These are phyloP conservation scores for Pterocles burchelli DNA, from an alignment of 2,113 vertebrate species.

Conservation along the genomic window DNA sequence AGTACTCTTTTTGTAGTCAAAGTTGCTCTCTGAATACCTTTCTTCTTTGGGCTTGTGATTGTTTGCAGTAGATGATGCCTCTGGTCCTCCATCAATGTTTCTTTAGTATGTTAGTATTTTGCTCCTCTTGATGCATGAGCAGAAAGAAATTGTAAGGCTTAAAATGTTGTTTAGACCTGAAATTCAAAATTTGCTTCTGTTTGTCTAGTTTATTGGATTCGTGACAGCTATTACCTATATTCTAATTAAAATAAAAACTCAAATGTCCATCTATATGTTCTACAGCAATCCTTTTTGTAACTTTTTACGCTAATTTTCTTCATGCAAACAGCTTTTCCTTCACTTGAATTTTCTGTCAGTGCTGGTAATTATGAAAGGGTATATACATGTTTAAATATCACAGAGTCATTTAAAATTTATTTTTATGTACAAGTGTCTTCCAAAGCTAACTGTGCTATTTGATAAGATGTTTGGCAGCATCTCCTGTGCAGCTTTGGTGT, in stretches of 20 bases:
- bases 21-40: not conserved
- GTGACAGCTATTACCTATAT: not conserved
- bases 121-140: not conserved
- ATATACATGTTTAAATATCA: not conserved
- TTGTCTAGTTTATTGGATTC: not conserved
- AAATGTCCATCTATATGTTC: not conserved
- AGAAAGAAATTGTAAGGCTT: not conserved
- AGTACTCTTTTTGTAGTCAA: not conserved
- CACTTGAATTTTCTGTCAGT: not conserved
- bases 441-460: not conserved
- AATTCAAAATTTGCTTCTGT: not conserved
- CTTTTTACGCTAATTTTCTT: not conserved
- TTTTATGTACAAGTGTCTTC: not conserved
- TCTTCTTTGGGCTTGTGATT: not conserved
- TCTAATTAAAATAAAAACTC: not conserved
- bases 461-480: not conserved
- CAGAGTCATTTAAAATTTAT: not conserved
- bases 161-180: not conserved
- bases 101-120: not conserved
- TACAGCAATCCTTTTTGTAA: not conserved
- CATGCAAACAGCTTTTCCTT: not conserved
- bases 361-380: not conserved
- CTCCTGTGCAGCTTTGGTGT: not conserved
- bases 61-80: not conserved
- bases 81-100: not conserved